Evolutionary conservation across 1,140 invertebrate genomes (phyloP).

Genomic region (Eulimnadia texana): DNA sequence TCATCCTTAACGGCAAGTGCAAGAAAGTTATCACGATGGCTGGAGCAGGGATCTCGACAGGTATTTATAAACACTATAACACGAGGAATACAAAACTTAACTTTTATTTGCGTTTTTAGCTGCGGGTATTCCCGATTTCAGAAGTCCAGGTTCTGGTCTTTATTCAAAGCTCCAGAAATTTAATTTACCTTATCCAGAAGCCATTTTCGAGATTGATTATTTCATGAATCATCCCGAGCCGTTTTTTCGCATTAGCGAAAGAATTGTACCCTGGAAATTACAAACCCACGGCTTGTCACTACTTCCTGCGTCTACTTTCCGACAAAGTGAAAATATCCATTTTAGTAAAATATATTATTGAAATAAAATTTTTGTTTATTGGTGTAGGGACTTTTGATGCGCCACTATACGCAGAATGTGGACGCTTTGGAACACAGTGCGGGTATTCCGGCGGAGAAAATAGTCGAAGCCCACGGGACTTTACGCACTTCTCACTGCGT

Average conservation of each 20-base stretch:
- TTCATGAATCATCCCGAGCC: slow-evolving; percentile 68
- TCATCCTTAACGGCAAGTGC: slow-evolving; percentile 55
- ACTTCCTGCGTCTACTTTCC: slow-evolving; percentile 57
- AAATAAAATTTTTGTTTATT: too few species aligned
- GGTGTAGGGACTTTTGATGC: slow-evolving; percentile 47
- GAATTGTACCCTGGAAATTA: slow-evolving; percentile 69
- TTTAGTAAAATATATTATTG: slow-evolving; percentile 47
- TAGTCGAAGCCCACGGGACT: slow-evolving; percentile 90
- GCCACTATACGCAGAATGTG: slow-evolving; percentile 55
- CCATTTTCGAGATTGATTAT: slow-evolving; percentile 84
- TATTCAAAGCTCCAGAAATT: slow-evolving; percentile 88
- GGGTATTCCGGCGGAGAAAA: slow-evolving; percentile 68
- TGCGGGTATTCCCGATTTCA: slow-evolving; percentile 87
- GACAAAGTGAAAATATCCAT: too few species aligned
- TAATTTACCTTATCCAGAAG: slow-evolving; percentile 79
- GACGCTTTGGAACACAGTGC: slow-evolving; percentile 79
- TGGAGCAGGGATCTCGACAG: slow-evolving; percentile 88
- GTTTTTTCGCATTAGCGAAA: slow-evolving; percentile 74
- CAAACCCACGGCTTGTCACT: slow-evolving; percentile 66
- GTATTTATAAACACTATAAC: slow-evolving; percentile 34
- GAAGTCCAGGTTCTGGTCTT: slow-evolving; percentile 75
- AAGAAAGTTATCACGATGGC: slow-evolving; percentile 83
- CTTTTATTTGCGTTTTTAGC: slow-evolving; percentile 39
- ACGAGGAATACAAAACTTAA: not conserved
- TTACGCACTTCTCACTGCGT: slow-evolving; percentile 80